Base-by-base conservation (phyloP, 2,113 vertebrate species). In the Gavia stellata region DNA sequence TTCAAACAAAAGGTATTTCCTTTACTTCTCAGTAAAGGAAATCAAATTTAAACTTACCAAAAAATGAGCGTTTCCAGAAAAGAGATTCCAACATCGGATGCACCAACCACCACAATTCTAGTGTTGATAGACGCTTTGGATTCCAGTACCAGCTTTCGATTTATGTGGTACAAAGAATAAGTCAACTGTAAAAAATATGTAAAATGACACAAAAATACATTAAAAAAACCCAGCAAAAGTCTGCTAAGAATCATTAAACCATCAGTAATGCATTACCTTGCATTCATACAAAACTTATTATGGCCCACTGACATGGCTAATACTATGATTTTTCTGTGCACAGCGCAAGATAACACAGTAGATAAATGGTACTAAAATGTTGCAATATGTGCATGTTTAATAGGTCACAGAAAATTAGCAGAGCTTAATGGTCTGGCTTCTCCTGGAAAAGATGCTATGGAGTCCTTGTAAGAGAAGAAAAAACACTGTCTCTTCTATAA, bases 71-170 rank as follows among this genome's bases (percentile, higher is more conserved):
- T 98, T 98, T 99, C 98, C 29, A 99, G 97, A 96, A 99, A 99
- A 68, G 99, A 98, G 81, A 99, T 97, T 40, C 98, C 99, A 11
- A 99, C 99, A 80, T 98, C 98, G 0, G 99, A 99, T 4, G 99
- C 99, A 38, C 99, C 99, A 72, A 99, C 98, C 71, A 99, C 98
- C 86, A 99, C 99, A 14, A 99, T 98, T 97, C 98, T 98, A 92
- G 97, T 97, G 85, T 99, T 99, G 77, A 99, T 33, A 55, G 96
- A 98, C 29, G 98, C 95, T 97, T 99, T 99, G 4, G 98, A 98
- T 94, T 99, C 98, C 98, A 99, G 86, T 5, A 98, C 98, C 81
- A 99, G 97, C 93, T 99, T 99, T 77, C 99, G 98, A 97, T 99
- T 99, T 70, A 98, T 98, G 95, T 99, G 99, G 95, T 98, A 98